Conservation (phyloP, 2,113 vertebrate species). For the Dasyprocta punctata region DNA sequence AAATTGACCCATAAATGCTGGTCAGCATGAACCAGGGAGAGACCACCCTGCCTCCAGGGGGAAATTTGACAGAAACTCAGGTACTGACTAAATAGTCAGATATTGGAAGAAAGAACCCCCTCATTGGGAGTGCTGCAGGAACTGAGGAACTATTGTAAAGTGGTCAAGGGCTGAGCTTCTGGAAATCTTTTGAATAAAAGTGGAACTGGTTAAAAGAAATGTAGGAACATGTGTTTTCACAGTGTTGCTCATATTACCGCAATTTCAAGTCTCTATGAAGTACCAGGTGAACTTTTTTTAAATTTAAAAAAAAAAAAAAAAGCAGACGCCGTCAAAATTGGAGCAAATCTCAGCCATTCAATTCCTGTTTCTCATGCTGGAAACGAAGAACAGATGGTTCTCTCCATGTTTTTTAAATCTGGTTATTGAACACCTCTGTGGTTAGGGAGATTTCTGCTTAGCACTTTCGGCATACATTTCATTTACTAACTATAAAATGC, state of each 20-base stretch:
- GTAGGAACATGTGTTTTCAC: slow-evolving; percentile 85
- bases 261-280: slow-evolving; percentile 84
- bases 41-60: slow-evolving; percentile 2
- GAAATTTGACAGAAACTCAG: slow-evolving; percentile 82
- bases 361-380: slow-evolving; percentile 79
- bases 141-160: slow-evolving; percentile 82
- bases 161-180: slow-evolving; percentile 84
- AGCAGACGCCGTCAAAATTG: slow-evolving; percentile 70
- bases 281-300: slow-evolving; percentile 85
- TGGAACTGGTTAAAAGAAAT: slow-evolving; percentile 85
- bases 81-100: slow-evolving; percentile 79
- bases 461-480: slow-evolving; percentile 86
- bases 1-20: slow-evolving; percentile 79
- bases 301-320: slow-evolving; percentile 65
- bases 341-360: slow-evolving; percentile 83
- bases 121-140: slow-evolving; percentile 80
- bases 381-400: slow-evolving; percentile 89
- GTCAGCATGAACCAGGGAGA: slow-evolving; percentile 72
- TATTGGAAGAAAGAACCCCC: slow-evolving; percentile 82
- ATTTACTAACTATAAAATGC: slow-evolving; percentile 88
- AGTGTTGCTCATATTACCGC: slow-evolving; percentile 81
- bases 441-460: slow-evolving; percentile 87
- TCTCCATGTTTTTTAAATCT: slow-evolving; percentile 85
- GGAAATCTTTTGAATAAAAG: slow-evolving; percentile 87
- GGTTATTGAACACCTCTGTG: slow-evolving; percentile 89